Percentiles rank a stretch among this genome's conserved stretches.
These are phyloP conservation scores for Caenorhabditis latens DNA, from an alignment of 1,140 invertebrate species.

Conservation along the genomic window DNA sequence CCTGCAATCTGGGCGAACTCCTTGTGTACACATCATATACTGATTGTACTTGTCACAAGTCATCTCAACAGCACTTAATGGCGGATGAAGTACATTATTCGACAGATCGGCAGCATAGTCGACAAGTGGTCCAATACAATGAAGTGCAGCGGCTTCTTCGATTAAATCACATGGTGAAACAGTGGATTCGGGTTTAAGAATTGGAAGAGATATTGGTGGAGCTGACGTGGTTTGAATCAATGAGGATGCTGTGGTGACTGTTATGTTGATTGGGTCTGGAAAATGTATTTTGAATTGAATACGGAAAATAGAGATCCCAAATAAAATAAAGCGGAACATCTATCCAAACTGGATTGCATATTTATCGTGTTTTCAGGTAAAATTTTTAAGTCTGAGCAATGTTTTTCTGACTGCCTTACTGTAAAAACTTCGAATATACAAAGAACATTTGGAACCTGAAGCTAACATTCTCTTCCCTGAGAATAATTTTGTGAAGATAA, in stretches of 20 bases:
- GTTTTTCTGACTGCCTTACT: too few species aligned
- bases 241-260: neutral
- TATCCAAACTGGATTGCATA: neutral
- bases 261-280: constrained; percentile 15
- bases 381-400: too few species aligned
- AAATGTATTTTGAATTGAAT: neutral
- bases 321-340: too few species aligned
- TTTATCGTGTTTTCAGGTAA: too few species aligned
- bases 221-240: neutral
- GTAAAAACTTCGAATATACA: too few species aligned
- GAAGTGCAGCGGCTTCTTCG: constrained; percentile 59
- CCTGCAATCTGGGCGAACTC: constrained; percentile 61
- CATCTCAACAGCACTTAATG: constrained; percentile 57
- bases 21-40: constrained; percentile 65
- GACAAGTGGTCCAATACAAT: constrained; percentile 59
- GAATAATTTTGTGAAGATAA: too few species aligned
- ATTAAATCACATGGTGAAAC: constrained; percentile 51
- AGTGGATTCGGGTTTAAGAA: constrained; percentile 4
- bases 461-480: too few species aligned
- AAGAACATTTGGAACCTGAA: too few species aligned
- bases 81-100: constrained; percentile 62
- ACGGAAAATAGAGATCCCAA: too few species aligned
- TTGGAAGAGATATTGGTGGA: neutral
- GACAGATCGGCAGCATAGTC: constrained; percentile 55
- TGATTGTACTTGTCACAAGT: constrained; percentile 61